Evolutionary conservation across 2,888 invertebrate species (phyloP).

Genomic region (Heliconius aoede): DNA sequence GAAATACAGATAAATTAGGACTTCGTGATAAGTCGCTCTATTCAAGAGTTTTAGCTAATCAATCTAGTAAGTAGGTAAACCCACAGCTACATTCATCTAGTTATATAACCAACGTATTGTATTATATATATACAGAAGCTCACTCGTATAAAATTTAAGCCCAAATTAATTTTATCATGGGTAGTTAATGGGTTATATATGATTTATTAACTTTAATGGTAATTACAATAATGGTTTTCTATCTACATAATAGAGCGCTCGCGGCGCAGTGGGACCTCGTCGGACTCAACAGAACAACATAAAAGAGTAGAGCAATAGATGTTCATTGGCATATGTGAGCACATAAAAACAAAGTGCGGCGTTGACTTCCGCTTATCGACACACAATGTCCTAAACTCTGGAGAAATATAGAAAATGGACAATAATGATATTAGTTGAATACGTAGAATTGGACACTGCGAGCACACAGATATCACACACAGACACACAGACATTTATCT

Average conservation of each 20-base stretch:
- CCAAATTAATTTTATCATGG: not conserved
- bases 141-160: not conserved
- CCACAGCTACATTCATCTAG: not conserved
- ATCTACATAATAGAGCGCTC: not conserved
- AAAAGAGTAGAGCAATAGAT: no score
- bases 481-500: slow-evolving; percentile 1
- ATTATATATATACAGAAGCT: not conserved
- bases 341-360: not conserved
- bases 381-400: no score
- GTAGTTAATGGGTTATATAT: not conserved
- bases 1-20: not conserved
- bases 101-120: not conserved
- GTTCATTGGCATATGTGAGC: no score
- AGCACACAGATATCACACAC: no score
- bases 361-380: not conserved
- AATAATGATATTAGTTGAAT: no score
- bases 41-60: not conserved
- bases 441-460: no score
- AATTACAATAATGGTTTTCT: not conserved
- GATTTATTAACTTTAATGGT: not conserved
- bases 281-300: no score
- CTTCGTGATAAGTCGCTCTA: slow-evolving; percentile 4
- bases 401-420: no score
- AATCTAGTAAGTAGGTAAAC: not conserved
- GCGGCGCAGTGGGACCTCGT: not conserved